Percentiles rank a stretch among this genome's conserved stretches.
These are phyloP conservation scores for Palythoa grandiflora DNA, from an alignment of 92 coral and sea anemone species.

Conservation along the genomic window DNA sequence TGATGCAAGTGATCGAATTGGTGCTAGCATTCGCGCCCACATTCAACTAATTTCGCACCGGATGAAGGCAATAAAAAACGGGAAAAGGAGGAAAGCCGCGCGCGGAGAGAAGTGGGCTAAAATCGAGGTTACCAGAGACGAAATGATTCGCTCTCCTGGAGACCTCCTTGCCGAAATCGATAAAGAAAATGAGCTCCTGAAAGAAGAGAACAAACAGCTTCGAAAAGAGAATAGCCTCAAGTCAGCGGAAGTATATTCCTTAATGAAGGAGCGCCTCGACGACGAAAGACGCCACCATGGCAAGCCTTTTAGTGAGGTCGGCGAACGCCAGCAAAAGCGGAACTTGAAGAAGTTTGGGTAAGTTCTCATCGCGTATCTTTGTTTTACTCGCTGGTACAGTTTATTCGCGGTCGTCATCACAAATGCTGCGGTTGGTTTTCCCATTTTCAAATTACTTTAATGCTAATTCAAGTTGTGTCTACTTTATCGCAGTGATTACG, in stretches of 20 bases:
- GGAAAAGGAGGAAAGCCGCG: constrained; percentile 13
- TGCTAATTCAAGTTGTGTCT: constrained; percentile 22
- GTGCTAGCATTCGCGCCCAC: not conserved
- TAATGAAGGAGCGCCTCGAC: not conserved
- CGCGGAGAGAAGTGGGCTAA: not conserved
- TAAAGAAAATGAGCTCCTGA: not conserved
- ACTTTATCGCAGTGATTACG: constrained; percentile 22
- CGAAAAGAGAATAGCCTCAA: not conserved
- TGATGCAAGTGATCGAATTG: not conserved
- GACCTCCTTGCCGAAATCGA: constrained; percentile 13
- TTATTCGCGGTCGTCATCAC: not conserved
- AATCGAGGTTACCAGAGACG: not conserved
- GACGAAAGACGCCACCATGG: constrained; percentile 1
- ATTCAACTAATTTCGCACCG: not conserved
- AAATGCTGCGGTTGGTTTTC: not conserved
- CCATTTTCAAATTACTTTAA: not conserved
- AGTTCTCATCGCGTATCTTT: constrained; percentile 19
- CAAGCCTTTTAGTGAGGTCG: constrained; percentile 13
- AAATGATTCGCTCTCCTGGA: constrained; percentile 3
- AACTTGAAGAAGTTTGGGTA: constrained; percentile 24
- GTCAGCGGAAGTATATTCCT: constrained; percentile 1
- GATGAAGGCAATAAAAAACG: not conserved
- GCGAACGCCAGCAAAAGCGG: constrained; percentile 28
- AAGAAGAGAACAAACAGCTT: constrained; percentile 1
- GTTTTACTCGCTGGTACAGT: constrained; percentile 13